Conservation (phyloP, 92 coral and sea anemone species). For the Bergia puertoricense region DNA sequence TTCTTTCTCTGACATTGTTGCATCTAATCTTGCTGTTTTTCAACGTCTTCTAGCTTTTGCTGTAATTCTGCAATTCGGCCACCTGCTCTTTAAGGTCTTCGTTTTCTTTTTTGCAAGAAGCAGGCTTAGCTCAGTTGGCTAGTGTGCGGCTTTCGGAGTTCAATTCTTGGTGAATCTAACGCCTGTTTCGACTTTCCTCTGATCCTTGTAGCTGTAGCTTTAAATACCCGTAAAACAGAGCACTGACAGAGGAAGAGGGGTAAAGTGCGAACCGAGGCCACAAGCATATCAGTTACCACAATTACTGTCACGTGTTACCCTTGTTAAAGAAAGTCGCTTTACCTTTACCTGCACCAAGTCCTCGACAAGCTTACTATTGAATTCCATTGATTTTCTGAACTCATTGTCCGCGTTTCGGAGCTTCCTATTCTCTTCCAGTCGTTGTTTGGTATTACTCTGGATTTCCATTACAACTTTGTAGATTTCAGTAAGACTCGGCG, state of each 20-base stretch:
- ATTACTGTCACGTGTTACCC: too few species aligned
- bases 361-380: neutral
- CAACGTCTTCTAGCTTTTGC: neutral
- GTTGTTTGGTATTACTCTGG: neutral
- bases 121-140: too few species aligned
- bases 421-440: neutral
- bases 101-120: neutral
- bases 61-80: neutral
- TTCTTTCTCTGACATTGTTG: neutral
- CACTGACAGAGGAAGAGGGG: too few species aligned
- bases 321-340: too few species aligned
- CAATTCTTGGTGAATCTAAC: too few species aligned
- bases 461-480: neutral
- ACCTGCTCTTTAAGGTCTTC: neutral
- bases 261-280: too few species aligned
- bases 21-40: slow-evolving; percentile 8
- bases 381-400: neutral
- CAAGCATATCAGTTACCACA: too few species aligned
- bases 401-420: neutral
- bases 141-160: too few species aligned
- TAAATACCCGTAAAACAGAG: too few species aligned
- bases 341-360: neutral
- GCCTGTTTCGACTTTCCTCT: too few species aligned
- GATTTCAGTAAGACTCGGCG: neutral
- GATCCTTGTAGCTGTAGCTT: too few species aligned